phyloP scores from a whole-genome alignment of 2,888 invertebrate species.

The Elgonia sp. region DNA sequence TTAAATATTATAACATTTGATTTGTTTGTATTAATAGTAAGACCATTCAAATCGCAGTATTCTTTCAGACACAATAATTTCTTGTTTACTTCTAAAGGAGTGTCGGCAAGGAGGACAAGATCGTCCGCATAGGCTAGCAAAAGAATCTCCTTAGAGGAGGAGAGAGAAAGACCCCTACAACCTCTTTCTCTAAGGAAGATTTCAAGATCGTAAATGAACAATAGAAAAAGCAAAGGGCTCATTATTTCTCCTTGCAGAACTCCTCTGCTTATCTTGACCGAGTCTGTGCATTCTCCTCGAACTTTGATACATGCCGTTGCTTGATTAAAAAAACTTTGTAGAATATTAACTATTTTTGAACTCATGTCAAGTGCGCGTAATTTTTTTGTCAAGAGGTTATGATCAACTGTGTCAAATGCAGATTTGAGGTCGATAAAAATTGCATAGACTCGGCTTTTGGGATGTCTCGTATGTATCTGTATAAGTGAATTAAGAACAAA shows the following conservation, averaged over 20 bases:
- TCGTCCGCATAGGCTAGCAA: conserved; percentile 23
- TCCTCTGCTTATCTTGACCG: not conserved
- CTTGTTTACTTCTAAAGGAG: not conserved
- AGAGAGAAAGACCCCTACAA: conserved; percentile 14
- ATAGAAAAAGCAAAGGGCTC: conserved; percentile 13
- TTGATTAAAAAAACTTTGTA: conserved; percentile 23
- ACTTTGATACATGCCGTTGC: conserved; percentile 3
- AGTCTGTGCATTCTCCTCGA: not conserved
- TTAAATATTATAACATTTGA: conserved; percentile 28
- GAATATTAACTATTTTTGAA: not conserved
- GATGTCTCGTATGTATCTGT: conserved; percentile 5
- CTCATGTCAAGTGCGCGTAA: not conserved
- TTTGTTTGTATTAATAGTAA: conserved; percentile 5
- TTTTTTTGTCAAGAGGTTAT: conserved; percentile 21
- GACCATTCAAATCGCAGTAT: conserved; percentile 11
- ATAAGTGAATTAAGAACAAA: not conserved
- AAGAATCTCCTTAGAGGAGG: not conserved
- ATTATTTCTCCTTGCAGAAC: conserved; percentile 17
- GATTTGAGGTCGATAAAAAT: conserved; percentile 41
- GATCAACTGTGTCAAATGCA: conserved; percentile 7
- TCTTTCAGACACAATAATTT: not conserved
- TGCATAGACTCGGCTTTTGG: conserved; percentile 15
- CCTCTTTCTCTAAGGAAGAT: not conserved
- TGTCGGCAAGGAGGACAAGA: conserved; percentile 10
- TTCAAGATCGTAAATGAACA: conserved; percentile 11